phyloP scores from a whole-genome alignment of 2,113 vertebrate genomes.

The Microtus pennsylvanicus region DNA sequence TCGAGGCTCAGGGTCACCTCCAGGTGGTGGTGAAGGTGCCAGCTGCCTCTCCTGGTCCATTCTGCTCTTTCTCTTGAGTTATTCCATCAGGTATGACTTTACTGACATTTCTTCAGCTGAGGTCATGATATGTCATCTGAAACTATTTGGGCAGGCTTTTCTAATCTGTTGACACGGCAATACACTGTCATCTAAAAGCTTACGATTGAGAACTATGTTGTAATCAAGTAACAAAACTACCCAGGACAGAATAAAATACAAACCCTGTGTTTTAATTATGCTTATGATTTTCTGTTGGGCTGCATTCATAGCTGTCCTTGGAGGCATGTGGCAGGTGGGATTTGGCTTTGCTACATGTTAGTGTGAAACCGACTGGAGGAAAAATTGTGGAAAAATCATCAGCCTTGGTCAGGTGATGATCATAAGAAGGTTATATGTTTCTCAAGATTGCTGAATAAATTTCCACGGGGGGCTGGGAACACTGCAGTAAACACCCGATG shows the following conservation, averaged over 20 bases:
- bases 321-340: background rate
- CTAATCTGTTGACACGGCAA: background rate
- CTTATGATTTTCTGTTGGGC: background rate
- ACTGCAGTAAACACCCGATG: background rate
- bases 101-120: background rate
- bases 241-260: background rate
- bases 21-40: accelerated
- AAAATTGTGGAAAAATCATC: background rate
- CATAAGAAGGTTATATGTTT: accelerated
- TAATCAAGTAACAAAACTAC: background rate
- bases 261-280: background rate
- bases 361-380: too few relatives aligned
- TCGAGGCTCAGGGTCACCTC: accelerated
- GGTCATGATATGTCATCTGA: accelerated
- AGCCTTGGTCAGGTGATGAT: accelerated
- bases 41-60: background rate
- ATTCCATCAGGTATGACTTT: background rate
- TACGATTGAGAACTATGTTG: background rate
- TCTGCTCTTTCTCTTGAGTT: background rate
- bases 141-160: background rate
- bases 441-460: accelerated
- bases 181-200: background rate
- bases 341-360: background rate
- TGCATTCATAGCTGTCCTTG: background rate
- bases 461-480: background rate